These are phyloP conservation scores for Microctenopoma lineatum DNA, from an alignment of 2,797 vertebrate species.

Conservation along the genomic window DNA sequence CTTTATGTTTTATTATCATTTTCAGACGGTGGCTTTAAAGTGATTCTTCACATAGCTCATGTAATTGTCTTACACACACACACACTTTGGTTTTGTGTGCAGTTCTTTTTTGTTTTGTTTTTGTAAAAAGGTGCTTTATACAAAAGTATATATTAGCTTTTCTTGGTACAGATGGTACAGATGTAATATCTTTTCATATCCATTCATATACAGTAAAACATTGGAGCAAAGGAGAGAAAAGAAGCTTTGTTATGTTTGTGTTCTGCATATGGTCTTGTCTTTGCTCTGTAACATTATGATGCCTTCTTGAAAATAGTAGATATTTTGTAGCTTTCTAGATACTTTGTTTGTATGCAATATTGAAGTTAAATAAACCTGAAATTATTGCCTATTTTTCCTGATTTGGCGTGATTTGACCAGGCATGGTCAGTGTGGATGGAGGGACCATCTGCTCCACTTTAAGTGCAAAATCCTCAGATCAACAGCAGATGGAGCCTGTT, in stretches of 20 bases:
- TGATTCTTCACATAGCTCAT: conserved; percentile 94
- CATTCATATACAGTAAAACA: conserved; percentile 88
- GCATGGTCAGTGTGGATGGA: neutral
- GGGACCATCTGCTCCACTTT: neutral
- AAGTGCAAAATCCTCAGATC: conserved; percentile 24
- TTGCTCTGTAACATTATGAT: conserved; percentile 99
- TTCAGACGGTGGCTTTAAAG: conserved; percentile 97
- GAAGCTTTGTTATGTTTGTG: conserved; percentile 90
- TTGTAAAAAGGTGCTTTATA: conserved; percentile 95
- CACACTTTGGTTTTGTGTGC: conserved; percentile 91
- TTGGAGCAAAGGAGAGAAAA: conserved; percentile 88
- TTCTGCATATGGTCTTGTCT: conserved; percentile 99
- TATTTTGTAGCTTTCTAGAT: conserved; percentile 99
- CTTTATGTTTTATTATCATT: conserved; percentile 92
- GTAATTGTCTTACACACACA: conserved; percentile 91
- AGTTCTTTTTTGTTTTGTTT: conserved; percentile 79
- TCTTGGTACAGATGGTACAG: conserved; percentile 98
- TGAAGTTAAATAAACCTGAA: conserved; percentile 97
- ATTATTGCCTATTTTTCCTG: conserved; percentile 35
- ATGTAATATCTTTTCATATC: conserved; percentile 98
- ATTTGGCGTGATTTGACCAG: too few species aligned
- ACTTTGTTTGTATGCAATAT: conserved; percentile 99
- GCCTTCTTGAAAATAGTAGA: conserved; percentile 99
- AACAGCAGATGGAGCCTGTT: conserved; percentile 58
- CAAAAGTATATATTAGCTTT: conserved; percentile 95